A percentile compares a stretch with the other conserved stretches of the same genome.
Conservation (phyloP, 1,140 invertebrate species). For the Dolichoris vasculosae region DNA sequence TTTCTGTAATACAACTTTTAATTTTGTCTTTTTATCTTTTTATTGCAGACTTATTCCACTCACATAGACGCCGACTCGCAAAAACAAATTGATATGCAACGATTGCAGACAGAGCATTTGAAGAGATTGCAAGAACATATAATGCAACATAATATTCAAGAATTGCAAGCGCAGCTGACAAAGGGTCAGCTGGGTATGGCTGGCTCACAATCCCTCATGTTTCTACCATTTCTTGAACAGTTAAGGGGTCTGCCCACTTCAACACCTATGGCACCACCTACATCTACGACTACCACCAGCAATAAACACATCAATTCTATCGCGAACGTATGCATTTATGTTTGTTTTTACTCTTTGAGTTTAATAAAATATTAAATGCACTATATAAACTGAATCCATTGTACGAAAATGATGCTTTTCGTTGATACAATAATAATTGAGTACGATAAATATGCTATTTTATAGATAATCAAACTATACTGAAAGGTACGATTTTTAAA, state of each 20-base stretch:
- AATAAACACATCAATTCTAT: conserved; percentile 74
- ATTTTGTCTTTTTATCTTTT: not conserved
- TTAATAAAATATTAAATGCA: not conserved
- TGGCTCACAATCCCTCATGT: conserved; percentile 76
- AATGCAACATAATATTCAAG: conserved; percentile 75
- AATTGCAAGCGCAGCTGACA: conserved; percentile 75
- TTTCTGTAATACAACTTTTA: not conserved
- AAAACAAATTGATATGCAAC: conserved; percentile 75
- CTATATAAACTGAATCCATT: not conserved
- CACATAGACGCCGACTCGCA: conserved; percentile 72
- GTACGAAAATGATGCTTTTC: too few species aligned
- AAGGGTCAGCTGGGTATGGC: conserved; percentile 70
- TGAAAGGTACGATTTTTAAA: too few species aligned
- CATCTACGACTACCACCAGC: conserved; percentile 68
- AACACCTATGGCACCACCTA: conserved; percentile 66
- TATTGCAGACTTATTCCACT: conserved; percentile 69
- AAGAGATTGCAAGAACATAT: conserved; percentile 75
- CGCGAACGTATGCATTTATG: conserved; percentile 64
- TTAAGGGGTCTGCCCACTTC: conserved; percentile 70
- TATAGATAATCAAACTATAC: too few species aligned
- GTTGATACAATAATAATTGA: too few species aligned
- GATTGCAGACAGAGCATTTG: conserved; percentile 74
- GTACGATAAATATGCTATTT: too few species aligned
- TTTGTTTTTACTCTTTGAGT: not conserved
- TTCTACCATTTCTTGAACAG: conserved; percentile 79